phyloP scores from a whole-genome alignment of 1,140 invertebrate species.

The Trichonephila clavata region DNA sequence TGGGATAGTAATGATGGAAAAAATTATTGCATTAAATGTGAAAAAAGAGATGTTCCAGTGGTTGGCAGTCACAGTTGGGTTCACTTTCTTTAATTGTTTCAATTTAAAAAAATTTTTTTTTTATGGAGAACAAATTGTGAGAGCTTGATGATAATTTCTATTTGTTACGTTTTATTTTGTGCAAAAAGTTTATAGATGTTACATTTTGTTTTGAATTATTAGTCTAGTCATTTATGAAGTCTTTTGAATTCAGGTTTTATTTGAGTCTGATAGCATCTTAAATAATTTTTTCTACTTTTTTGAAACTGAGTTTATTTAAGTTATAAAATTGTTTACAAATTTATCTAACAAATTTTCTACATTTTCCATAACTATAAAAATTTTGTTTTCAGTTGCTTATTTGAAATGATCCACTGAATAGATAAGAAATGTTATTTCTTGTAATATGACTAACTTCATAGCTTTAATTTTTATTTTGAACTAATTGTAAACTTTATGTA shows the following conservation, averaged over 20 bases:
- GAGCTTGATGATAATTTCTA: background rate
- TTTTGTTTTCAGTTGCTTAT: no score
- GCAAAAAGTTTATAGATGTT: background rate
- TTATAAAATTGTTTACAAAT: no score
- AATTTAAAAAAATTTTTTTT: background rate
- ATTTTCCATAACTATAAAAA: no score
- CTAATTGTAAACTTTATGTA: no score
- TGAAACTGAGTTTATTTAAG: no score
- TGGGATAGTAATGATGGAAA: slow-evolving; percentile 94
- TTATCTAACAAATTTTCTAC: no score
- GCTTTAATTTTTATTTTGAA: no score
- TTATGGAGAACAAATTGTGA: background rate
- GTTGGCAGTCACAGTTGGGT: slow-evolving; percentile 73
- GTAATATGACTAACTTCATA: no score
- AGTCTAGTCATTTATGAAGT: background rate
- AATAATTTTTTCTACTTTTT: no score
- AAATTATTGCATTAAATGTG: slow-evolving; percentile 85
- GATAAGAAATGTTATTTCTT: no score
- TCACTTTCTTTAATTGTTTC: slow-evolving; percentile 76
- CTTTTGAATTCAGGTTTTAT: background rate
- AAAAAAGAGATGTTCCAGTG: slow-evolving; percentile 57
- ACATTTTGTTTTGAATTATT: background rate
- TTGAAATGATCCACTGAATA: no score
- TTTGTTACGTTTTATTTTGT: background rate
- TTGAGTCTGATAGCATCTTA: background rate